phyloP scores from a whole-genome alignment of 2,113 vertebrate genomes.

The Phycodurus eques region DNA sequence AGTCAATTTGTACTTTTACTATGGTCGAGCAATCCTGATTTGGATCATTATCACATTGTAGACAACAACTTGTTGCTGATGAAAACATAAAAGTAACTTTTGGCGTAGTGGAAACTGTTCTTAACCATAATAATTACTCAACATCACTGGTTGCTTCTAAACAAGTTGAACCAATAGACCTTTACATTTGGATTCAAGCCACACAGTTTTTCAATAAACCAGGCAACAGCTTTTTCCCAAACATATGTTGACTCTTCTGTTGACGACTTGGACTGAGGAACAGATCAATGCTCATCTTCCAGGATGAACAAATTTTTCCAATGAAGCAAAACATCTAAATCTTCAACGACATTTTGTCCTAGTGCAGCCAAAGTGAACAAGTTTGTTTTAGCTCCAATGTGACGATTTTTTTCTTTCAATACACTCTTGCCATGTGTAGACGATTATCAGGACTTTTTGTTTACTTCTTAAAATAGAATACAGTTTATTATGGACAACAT shows the following conservation, averaged over 20 bases:
- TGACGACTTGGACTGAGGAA: neutral
- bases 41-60: too few species aligned
- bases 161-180: neutral
- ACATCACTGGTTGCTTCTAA: neutral
- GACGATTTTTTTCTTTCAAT: neutral
- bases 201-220: slow-evolving; percentile 9
- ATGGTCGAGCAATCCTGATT: too few species aligned
- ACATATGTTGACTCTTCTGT: slow-evolving; percentile 1
- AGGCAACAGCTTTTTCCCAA: neutral
- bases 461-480: neutral
- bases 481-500: neutral
- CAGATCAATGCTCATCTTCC: slow-evolving; percentile 31
- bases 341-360: slow-evolving; percentile 45
- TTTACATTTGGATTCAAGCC: neutral
- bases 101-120: too few species aligned
- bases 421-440: neutral
- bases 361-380: slow-evolving; percentile 21
- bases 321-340: slow-evolving; percentile 23
- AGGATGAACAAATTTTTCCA: slow-evolving; percentile 38
- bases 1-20: too few species aligned
- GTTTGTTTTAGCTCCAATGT: neutral
- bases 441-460: neutral
- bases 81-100: too few species aligned
- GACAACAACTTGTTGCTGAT: too few species aligned
- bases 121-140: neutral